These are phyloP conservation scores for Leucophenga maculata DNA, from an alignment of 2,888 invertebrate genomes.

Conservation along the genomic window DNA sequence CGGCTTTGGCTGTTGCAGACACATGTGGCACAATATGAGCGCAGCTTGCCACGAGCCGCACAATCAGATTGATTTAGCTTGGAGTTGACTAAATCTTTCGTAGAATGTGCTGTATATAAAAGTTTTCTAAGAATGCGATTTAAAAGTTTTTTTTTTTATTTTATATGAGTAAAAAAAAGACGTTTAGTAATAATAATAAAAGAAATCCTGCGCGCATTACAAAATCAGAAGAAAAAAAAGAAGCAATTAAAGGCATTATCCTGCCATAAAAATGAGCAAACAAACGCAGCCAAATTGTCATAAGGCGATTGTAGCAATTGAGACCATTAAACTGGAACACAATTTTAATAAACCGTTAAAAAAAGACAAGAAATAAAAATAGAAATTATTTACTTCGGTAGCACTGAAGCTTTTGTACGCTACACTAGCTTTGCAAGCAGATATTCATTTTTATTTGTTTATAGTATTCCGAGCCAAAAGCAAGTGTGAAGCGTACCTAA, in stretches of 20 bases:
- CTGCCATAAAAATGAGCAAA: conserved; percentile 60
- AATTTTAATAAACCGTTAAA: conserved; percentile 65
- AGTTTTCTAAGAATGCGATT: not conserved
- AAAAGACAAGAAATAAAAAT: conserved; percentile 14
- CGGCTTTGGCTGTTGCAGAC: conserved; percentile 49
- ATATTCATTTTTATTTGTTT: too few species aligned
- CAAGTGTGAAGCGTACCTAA: too few species aligned
- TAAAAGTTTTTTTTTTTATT: not conserved
- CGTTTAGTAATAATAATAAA: not conserved
- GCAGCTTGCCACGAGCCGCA: conserved; percentile 18
- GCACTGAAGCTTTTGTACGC: too few species aligned
- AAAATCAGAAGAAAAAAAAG: conserved; percentile 45
- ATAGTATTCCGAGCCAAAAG: too few species aligned
- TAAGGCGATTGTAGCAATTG: conserved; percentile 67
- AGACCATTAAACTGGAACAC: conserved; percentile 63
- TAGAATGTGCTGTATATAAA: not conserved
- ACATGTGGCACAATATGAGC: conserved; percentile 19
- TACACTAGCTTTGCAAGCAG: too few species aligned
- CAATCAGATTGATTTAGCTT: conserved; percentile 22
- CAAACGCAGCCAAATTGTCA: conserved; percentile 52
- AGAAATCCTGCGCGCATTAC: not conserved
- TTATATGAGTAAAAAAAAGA: not conserved
- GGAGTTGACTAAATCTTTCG: conserved; percentile 3
- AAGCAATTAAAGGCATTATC: conserved; percentile 63
- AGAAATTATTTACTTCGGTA: conserved; percentile 38